phyloP scores from a whole-genome alignment of 1,140 invertebrate genomes.

The Sinonovacula constricta region DNA sequence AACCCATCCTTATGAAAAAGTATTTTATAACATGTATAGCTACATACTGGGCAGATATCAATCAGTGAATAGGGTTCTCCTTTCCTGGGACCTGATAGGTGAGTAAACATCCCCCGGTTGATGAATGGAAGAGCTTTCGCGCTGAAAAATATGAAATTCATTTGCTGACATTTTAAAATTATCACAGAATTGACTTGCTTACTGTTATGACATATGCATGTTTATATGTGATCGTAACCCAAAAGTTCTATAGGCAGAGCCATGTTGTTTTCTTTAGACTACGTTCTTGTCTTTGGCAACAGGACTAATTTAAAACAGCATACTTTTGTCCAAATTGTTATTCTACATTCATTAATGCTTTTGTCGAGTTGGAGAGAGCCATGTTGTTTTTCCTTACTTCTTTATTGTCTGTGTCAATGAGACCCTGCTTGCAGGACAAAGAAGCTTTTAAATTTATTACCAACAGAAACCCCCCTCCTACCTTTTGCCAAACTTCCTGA shows the following conservation, averaged over 20 bases:
- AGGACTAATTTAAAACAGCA: neutral
- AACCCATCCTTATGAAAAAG: too few relatives aligned
- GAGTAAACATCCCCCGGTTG: conserved; percentile 65
- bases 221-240: neutral
- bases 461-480: conserved; percentile 48
- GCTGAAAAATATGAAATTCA: conserved; percentile 60
- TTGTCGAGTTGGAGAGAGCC: neutral
- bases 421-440: too few relatives aligned
- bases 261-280: neutral
- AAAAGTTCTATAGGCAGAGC: neutral
- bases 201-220: neutral
- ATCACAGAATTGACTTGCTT: too few relatives aligned
- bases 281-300: neutral
- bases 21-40: too few relatives aligned
- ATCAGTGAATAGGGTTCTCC: conserved; percentile 68
- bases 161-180: neutral
- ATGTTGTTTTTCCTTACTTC: neutral
- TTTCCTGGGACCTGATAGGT: conserved; percentile 62
- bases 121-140: conserved; percentile 77
- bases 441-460: too few relatives aligned
- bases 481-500: conserved; percentile 77
- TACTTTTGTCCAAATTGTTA: neutral
- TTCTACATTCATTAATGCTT: neutral
- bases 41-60: conserved; percentile 74
- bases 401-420: neutral